Conservation (phyloP, 2,113 vertebrate species). For the Capreolus pygargus region DNA sequence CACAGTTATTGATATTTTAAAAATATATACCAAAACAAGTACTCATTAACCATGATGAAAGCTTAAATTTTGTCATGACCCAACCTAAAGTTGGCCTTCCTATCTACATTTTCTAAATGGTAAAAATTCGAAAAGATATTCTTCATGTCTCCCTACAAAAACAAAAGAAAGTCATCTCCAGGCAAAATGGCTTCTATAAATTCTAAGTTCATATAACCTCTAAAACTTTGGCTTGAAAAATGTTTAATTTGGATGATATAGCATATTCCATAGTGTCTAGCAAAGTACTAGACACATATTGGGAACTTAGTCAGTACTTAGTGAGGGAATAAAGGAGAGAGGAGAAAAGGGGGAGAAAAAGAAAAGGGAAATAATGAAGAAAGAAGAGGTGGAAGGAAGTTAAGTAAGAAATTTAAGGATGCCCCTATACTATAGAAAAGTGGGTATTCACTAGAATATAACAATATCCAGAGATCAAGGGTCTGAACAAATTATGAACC, state of each 20-base stretch:
- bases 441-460: not conserved
- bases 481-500: not conserved
- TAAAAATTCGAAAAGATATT: not conserved
- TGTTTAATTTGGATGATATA: not conserved
- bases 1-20: not conserved
- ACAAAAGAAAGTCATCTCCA: not conserved
- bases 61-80: not conserved
- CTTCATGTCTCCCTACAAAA: not conserved
- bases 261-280: not conserved
- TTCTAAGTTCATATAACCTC: not conserved
- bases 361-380: not conserved
- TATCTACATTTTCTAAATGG: conserved; percentile 4
- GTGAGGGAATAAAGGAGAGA: not conserved
- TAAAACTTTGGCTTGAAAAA: not conserved
- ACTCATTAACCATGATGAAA: not conserved
- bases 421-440: not conserved
- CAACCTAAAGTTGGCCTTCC: not conserved
- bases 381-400: not conserved
- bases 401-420: not conserved
- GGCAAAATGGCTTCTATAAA: not conserved
- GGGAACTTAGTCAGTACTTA: not conserved
- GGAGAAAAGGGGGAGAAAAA: not conserved
- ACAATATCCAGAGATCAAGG: not conserved
- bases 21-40: not conserved
- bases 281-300: not conserved